A percentile compares a stretch with the other conserved stretches of the same genome.
These are phyloP conservation scores for Perithous albicinctus DNA, from an alignment of 2,888 invertebrate genomes.

Conservation along the genomic window DNA sequence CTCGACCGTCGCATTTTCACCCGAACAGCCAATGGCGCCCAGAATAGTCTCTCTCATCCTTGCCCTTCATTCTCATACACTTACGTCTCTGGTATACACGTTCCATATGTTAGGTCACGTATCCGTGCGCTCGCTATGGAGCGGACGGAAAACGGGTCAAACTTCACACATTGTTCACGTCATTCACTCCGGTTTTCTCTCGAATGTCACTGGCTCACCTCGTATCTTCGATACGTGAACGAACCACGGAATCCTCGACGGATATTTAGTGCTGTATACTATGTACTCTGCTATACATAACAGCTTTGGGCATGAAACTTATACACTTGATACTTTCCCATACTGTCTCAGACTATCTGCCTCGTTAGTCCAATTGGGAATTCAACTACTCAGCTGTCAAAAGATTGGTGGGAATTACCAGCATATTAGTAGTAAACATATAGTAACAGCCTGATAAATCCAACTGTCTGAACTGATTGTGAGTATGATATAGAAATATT, in stretches of 20 bases:
- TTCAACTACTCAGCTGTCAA: no score
- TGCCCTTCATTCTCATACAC: conserved; percentile 15
- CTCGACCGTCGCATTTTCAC: conserved; percentile 25
- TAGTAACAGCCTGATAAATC: no score
- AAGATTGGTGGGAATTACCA: no score
- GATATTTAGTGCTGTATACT: conserved; percentile 2
- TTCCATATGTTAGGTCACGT: conserved; percentile 17
- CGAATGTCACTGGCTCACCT: conserved; percentile 10
- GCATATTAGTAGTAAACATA: no score
- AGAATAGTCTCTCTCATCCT: not conserved
- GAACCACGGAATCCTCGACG: conserved; percentile 4
- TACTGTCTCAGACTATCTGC: not conserved
- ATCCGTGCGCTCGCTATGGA: conserved; percentile 6
- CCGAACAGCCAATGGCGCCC: not conserved
- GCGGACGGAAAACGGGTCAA: conserved; percentile 39
- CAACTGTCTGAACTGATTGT: no score
- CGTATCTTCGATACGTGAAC: conserved; percentile 41
- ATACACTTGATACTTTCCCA: conserved; percentile 37
- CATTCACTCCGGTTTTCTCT: conserved; percentile 22
- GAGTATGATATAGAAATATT: no score
- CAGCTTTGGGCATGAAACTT: conserved; percentile 38
- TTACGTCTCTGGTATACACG: not conserved
- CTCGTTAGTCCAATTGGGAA: no score
- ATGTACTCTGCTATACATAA: not conserved
- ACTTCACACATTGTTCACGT: conserved; percentile 53